Evolutionary conservation across 1,140 invertebrate species (phyloP).

Genomic region (Sitodiplosis mosellana): DNA sequence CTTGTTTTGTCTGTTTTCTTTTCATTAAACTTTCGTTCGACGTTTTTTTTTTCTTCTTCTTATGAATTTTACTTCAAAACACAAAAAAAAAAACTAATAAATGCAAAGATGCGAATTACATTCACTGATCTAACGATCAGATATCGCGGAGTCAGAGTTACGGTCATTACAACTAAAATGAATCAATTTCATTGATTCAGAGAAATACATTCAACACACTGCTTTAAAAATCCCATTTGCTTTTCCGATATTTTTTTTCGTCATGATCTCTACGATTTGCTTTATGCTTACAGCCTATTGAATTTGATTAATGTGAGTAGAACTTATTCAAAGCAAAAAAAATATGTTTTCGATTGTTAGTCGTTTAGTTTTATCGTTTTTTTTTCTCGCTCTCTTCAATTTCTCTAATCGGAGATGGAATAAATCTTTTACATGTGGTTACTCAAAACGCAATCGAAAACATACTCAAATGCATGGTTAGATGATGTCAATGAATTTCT

Average conservation of each 20-base stretch:
- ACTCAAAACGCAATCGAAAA: too few species aligned
- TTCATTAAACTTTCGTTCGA: neutral
- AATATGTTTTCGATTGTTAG: too few species aligned
- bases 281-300: neutral
- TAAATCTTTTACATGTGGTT: too few species aligned
- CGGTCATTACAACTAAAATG: neutral
- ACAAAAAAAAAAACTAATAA: slow-evolving; percentile 1
- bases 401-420: too few species aligned
- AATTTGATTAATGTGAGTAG: too few species aligned
- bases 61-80: neutral
- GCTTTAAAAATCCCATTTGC: slow-evolving; percentile 10
- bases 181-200: slow-evolving; percentile 3
- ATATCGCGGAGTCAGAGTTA: neutral
- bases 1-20: neutral
- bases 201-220: slow-evolving; percentile 3
- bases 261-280: neutral
- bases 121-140: slow-evolving; percentile 1
- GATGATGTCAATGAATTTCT: too few species aligned
- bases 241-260: slow-evolving; percentile 18
- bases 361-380: too few species aligned
- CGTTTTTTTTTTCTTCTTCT: slow-evolving; percentile 23
- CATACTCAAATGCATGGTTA: too few species aligned
- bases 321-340: too few species aligned
- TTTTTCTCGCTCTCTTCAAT: too few species aligned
- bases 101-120: neutral